Evolutionary conservation across 2,113 vertebrate genomes (phyloP), one percentile per base, ranked within the genome.

Genomic region (Phyllopteryx taeniolatus): DNA sequence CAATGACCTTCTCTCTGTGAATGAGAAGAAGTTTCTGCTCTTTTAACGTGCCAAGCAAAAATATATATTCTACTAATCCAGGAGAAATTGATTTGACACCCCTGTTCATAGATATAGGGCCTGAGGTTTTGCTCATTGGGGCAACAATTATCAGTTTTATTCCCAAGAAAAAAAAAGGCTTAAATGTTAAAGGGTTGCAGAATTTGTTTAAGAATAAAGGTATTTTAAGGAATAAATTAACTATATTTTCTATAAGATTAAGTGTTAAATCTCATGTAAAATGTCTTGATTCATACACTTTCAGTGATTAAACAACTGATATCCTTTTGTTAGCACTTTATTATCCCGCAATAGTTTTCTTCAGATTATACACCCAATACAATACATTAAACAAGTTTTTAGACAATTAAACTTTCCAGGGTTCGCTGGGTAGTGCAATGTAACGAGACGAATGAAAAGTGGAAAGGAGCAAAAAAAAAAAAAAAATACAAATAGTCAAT

Each of bases 291-390:
- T 20, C 15, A 19, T 15, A 51, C 49, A 51, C 15, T 49, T 15
- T 49, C 14, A 53, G 17, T 46, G 44, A 46, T 46, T 14, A 49
- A 56, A 56, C 20, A 56, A 56, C 20, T 56, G 20, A 5, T 39
- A 53, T 53, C 19, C 5, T 7, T 35, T 61, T 61, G 6, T 66
- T 15, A 31, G 15, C 64, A 47, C 12, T 15, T 66, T 66, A 31
- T 47, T 66, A 10, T 17, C 20, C 35, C 62, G 22, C 42, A 1
- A 10, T 43, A 62, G 39, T 63, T 42, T 11, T 20, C 33, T 64
- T 76, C 46, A 63, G 19, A 74, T 51, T 79, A 82, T 69, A 79
- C 39, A 79, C 49, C 72, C 53, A 61, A 70, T 54, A 82, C 75
- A 72, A 80, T 17, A 80, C 68, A 68, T 67, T 70, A 67, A 49